Evolutionary conservation across 2,113 vertebrate species (phyloP), one percentile per base, ranked within the genome.

Genomic region (Aegotheles bennettii): DNA sequence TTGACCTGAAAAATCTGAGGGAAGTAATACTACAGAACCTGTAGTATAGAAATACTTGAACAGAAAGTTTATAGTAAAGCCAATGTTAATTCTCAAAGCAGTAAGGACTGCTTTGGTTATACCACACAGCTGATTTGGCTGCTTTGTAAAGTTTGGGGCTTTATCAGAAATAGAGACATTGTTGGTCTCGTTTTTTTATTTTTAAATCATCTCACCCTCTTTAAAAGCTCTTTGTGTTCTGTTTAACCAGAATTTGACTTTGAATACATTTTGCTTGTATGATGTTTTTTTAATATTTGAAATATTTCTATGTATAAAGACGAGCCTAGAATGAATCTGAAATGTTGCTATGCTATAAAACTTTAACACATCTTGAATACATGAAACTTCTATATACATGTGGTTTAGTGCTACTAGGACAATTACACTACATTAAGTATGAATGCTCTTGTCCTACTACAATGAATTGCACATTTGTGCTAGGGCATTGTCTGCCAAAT

Each of bases 271-370:
- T 26, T 60, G 4, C 54, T 61, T 20, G 7, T 2, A 2, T 19
- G 9, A 56, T 15, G 7, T 57, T 45, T 31, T 5, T 35, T 18
- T 51, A 31, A 48, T n/a, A 40, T 28, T 86, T 69, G 10, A 89
- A 60, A 42, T 8, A 69, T 33, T 86, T 60, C 8, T 6, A 0
- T n/a, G 2, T 31, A 10, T 36, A 36, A 82, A 83, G 7, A 25
- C 4, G 53, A 35, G 2, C 4, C 11, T 92, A 3, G 5, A 74
- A 84, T 10, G 1, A 64, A 64, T 65, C 40, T 43, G 23, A 69
- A 74, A 16, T 47, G 5, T n/a, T 61, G 2, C 0, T 43, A 2
- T 40, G 7, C 3, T 74, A 21, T 16, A 35, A 2, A 1, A 6
- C 7, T 70, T 82, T 73, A 84, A 25, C 3, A 40, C 15, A 17